Conservation (phyloP, 2,797 vertebrate genomes). For the Onychomys leucogaster region DNA sequence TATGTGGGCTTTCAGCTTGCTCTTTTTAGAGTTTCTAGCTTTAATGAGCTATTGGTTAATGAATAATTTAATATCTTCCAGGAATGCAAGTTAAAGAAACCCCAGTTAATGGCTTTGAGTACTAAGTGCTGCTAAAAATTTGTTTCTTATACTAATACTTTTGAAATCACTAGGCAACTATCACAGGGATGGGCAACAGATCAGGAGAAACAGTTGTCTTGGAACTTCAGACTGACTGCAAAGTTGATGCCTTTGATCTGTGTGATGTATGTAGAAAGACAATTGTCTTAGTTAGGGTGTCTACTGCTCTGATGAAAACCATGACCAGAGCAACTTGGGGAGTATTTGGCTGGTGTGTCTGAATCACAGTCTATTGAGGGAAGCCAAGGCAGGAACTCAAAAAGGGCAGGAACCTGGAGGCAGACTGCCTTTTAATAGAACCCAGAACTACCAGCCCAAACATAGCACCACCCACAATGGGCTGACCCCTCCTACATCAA, state of each 20-base stretch:
- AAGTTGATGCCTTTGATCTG: neutral
- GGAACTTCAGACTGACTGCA: neutral
- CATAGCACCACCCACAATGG: neutral
- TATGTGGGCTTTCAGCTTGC: constrained; percentile 2
- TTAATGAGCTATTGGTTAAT: constrained; percentile 69
- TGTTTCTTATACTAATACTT: constrained; percentile 44
- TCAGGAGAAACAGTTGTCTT: neutral
- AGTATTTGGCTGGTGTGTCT: neutral
- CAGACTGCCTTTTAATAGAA: neutral
- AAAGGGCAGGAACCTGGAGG: neutral
- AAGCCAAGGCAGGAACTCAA: neutral
- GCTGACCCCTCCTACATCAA: neutral
- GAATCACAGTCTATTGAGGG: neutral
- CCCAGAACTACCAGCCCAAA: neutral
- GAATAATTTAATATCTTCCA: constrained; percentile 79
- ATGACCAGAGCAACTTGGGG: neutral
- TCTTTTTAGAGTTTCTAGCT: constrained; percentile 63
- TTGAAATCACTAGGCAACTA: constrained; percentile 43
- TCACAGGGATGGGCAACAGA: constrained; percentile 9
- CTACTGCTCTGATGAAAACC: neutral
- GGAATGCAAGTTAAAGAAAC: constrained; percentile 67
- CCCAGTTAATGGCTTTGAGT: constrained; percentile 66
- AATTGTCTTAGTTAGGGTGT: neutral
- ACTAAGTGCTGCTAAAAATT: constrained; percentile 61
- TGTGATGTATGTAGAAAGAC: neutral